Conservation (phyloP, 2,113 vertebrate species). For the Cinclus cinclus region DNA sequence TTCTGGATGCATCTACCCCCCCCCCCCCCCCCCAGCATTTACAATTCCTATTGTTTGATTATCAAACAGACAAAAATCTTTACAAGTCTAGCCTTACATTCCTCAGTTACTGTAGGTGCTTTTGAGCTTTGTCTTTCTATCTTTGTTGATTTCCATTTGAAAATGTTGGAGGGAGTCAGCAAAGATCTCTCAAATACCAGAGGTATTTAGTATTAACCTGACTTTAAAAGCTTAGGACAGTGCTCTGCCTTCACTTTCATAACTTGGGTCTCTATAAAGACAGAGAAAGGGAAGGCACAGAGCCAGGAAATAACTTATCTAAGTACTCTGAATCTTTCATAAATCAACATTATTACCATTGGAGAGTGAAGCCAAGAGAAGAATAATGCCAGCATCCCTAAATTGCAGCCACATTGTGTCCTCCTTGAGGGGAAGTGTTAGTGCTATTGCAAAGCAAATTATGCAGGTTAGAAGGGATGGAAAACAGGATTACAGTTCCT, state of each 20-base stretch:
- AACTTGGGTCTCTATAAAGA: background rate
- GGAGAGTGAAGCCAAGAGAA: background rate
- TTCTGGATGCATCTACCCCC: background rate
- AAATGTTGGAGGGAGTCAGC: background rate
- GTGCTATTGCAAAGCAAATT: background rate
- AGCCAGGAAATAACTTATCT: constrained; percentile 40
- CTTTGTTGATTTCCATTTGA: background rate
- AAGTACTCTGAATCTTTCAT: constrained; percentile 15
- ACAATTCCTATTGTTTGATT: background rate
- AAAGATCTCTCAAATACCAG: background rate
- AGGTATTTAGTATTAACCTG: background rate
- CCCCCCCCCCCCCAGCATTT: background rate
- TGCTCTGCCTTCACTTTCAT: background rate
- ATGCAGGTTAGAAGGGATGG: background rate
- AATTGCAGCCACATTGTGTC: background rate
- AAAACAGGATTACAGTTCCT: background rate
- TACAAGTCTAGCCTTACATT: background rate
- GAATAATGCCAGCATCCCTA: background rate
- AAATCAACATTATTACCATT: constrained; percentile 23
- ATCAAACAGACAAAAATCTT: background rate
- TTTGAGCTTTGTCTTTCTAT: background rate
- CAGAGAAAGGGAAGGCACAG: constrained; percentile 2
- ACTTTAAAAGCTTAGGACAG: background rate
- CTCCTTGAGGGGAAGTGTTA: background rate
- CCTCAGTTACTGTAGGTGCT: background rate